Evolutionary conservation across 1,140 invertebrate genomes (phyloP), one percentile per base, ranked within the genome.

Genomic region (Macrobrachium rosenbergii): DNA sequence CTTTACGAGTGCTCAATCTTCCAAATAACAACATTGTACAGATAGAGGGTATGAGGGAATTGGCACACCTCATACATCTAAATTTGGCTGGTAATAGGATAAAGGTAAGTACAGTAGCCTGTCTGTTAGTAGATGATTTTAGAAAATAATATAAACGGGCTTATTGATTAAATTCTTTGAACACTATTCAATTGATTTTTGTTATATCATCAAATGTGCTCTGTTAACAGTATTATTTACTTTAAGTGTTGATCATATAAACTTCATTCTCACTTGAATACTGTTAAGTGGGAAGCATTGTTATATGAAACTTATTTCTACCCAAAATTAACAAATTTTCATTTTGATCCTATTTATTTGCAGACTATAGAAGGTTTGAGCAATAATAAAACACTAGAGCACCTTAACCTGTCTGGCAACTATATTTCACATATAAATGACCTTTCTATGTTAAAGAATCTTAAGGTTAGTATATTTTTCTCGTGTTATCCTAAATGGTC

Each of bases 361-460:
- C 83, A 90, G 89, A 90, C 94, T 17, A 97, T 98, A 91, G 96
- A 98, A 91, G 96, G 97, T 92, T 92, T 98, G 76, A 95, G 96
- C 90, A 94, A 94, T 89, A 97, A 96, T 91, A 93, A 94, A 23
- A 94, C 95, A 90, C 92, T 98, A 90, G 95, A 96, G 91, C 94
- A 96, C 91, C 92, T 98, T 82, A 97, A 98, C 93, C 92, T 98
- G 67, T 97, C 97, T 0, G 96, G 97, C 90, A 98, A 98, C 91
- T 95, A 94, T 90, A 97, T 98, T 88, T 94, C 95, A 80, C 94
- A 95, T 90, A 94, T 98, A 75, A 95, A 95, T 89, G 96, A 98
- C 92, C 94, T 98, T 77, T 96, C 96, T 52, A 95, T 95, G 92
- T 92, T 98, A 87, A 95, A 95, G 91, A 94, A 93, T 91, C 93